Evolutionary conservation across 2,113 vertebrate genomes (phyloP).

Genomic region (Anarhynchus alexandrinus): DNA sequence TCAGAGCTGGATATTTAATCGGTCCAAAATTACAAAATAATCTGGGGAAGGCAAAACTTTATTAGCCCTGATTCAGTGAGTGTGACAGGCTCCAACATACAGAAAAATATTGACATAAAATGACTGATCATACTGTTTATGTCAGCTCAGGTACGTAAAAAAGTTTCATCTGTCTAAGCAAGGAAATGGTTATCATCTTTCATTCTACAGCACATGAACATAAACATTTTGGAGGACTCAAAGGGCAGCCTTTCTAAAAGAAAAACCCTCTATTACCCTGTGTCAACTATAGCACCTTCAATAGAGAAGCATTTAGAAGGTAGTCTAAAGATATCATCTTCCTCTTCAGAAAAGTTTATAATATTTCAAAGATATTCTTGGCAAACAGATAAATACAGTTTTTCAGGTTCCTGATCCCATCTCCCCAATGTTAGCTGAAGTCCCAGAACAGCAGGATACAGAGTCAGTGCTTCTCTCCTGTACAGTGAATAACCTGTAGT

Average conservation of each 20-base stretch:
- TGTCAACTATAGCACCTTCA: not conserved
- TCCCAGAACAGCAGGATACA: not conserved
- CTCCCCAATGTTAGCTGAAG: not conserved
- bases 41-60: not conserved
- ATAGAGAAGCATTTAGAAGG: not conserved
- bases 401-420: not conserved
- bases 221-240: not conserved
- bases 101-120: not conserved
- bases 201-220: not conserved
- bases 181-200: not conserved
- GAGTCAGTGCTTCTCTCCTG: not conserved
- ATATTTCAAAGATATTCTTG: not conserved
- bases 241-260: not conserved
- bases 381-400: not conserved
- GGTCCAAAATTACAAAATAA: not conserved
- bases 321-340: not conserved
- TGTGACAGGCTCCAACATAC: not conserved
- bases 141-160: not conserved
- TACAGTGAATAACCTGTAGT: not conserved
- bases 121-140: not conserved
- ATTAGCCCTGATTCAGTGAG: not conserved
- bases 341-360: not conserved
- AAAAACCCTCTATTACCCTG: not conserved
- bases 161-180: not conserved
- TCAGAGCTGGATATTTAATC: not conserved